These are phyloP conservation scores for Philopotamus ludificatus DNA, from an alignment of 1,140 invertebrate genomes.

Conservation along the genomic window DNA sequence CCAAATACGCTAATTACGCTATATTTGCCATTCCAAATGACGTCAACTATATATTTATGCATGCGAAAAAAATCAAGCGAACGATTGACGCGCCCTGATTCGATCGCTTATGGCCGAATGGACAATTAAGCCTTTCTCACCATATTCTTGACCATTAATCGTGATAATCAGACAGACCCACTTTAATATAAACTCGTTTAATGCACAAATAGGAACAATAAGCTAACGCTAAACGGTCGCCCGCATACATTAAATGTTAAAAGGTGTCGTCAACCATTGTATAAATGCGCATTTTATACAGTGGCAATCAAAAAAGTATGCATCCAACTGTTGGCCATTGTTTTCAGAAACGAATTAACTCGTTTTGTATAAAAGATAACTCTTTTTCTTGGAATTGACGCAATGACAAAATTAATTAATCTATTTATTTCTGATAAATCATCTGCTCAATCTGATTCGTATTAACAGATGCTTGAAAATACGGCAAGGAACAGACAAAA, in stretches of 20 bases:
- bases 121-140: neutral
- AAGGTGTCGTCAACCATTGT: too few relatives aligned
- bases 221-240: constrained; percentile 22
- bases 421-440: too few relatives aligned
- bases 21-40: neutral
- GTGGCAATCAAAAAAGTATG: too few relatives aligned
- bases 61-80: neutral
- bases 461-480: too few relatives aligned
- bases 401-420: too few relatives aligned
- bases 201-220: constrained; percentile 23
- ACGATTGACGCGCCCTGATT: neutral
- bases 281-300: too few relatives aligned
- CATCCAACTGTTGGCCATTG: too few relatives aligned
- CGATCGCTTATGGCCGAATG: neutral
- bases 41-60: neutral
- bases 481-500: too few relatives aligned
- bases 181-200: constrained; percentile 15
- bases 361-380: too few relatives aligned
- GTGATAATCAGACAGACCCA: neutral
- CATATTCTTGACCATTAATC: neutral
- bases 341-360: too few relatives aligned
- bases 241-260: constrained; percentile 21
- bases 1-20: neutral
- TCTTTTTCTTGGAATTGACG: too few relatives aligned
- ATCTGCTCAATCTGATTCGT: too few relatives aligned